phyloP scores from a whole-genome alignment of 2,888 invertebrate species.

The Sarcophaga rosellei region DNA sequence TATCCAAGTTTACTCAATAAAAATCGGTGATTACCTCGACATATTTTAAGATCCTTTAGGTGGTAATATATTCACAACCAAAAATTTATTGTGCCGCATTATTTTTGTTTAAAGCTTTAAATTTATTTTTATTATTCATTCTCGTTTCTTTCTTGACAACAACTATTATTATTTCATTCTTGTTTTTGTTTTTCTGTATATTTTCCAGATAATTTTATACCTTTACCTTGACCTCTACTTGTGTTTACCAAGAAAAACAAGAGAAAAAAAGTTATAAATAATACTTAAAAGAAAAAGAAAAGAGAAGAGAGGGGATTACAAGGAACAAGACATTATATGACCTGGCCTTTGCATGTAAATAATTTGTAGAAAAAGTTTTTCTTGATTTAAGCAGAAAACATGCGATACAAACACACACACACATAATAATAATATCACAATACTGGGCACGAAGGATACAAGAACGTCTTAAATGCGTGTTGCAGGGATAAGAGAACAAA shows the following conservation, averaged over 20 bases:
- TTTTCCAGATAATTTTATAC: not conserved
- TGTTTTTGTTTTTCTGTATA: too few relatives aligned
- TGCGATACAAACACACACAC: conserved; percentile 8
- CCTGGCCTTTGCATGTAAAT: conserved; percentile 49
- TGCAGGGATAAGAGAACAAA: not conserved
- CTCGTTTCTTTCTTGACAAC: not conserved
- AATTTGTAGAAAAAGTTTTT: conserved; percentile 31
- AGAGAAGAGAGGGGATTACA: conserved; percentile 1
- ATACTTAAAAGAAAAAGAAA: not conserved
- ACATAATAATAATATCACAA: not conserved
- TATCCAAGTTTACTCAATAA: too few relatives aligned
- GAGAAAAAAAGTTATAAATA: not conserved
- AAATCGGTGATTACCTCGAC: too few relatives aligned
- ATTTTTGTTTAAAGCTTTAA: not conserved
- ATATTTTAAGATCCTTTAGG: too few relatives aligned
- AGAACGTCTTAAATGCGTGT: conserved; percentile 41
- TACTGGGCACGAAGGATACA: not conserved
- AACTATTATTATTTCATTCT: too few relatives aligned
- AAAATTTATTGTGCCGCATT: not conserved
- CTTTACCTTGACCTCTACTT: conserved; percentile 45
- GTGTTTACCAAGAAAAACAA: conserved; percentile 19
- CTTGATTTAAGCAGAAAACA: conserved; percentile 31
- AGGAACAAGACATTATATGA: conserved; percentile 12
- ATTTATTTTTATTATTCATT: not conserved
- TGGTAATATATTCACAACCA: too few relatives aligned